Conservation (phyloP, 2,888 invertebrate species). For the Eubasilissa splendida region DNA sequence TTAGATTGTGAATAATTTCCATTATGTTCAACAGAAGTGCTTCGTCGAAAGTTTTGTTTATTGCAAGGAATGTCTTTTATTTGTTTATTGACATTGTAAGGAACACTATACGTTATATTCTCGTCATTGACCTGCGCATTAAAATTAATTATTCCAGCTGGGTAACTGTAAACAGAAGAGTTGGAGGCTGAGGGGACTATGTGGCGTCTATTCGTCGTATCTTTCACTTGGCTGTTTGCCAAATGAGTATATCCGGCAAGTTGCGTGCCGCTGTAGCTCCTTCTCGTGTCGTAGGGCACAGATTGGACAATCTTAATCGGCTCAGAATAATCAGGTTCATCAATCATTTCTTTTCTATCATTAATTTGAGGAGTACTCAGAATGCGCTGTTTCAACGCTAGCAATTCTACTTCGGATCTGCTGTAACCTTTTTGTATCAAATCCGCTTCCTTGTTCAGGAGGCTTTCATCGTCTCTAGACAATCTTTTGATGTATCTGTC, state of each 20-base stretch:
- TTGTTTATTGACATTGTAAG: conserved; percentile 64
- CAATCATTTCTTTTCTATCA: conserved; percentile 69
- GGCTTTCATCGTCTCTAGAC: conserved; percentile 79
- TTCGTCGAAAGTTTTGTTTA: conserved; percentile 59
- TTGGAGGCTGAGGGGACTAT: conserved; percentile 70
- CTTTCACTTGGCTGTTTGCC: conserved; percentile 60
- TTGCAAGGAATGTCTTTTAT: conserved; percentile 55
- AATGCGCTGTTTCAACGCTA: conserved; percentile 65
- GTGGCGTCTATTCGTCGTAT: conserved; percentile 61
- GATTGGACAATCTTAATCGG: conserved; percentile 37
- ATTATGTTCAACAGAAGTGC: conserved; percentile 62
- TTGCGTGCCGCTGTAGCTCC: conserved; percentile 48
- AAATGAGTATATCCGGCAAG: conserved; percentile 67
- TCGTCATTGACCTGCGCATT: conserved; percentile 73
- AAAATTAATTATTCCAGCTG: conserved; percentile 71
- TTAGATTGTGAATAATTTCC: conserved; percentile 58
- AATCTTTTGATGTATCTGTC: conserved; percentile 85
- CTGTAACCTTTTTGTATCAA: conserved; percentile 70
- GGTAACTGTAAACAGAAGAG: conserved; percentile 71
- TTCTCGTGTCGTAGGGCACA: conserved; percentile 43
- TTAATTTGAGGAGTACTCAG: conserved; percentile 71
- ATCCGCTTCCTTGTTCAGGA: conserved; percentile 73
- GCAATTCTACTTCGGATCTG: conserved; percentile 72
- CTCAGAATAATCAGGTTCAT: conserved; percentile 61
- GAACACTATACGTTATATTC: conserved; percentile 69